Evolutionary conservation across 1,140 invertebrate species (phyloP).

Genomic region (Drosophila nigromelanica): DNA sequence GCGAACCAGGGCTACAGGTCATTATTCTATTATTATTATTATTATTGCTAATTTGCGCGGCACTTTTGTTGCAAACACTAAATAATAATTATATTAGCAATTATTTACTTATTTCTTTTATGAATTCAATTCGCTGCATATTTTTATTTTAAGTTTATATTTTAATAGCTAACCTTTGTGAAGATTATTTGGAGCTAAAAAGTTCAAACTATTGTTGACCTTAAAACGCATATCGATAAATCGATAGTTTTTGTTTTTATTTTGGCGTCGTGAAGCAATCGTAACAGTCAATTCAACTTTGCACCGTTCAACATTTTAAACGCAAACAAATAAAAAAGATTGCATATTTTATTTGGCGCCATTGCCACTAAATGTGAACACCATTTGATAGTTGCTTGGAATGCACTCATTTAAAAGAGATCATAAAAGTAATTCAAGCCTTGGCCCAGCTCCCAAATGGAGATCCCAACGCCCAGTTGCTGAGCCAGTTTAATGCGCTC

Average conservation of each 20-base stretch:
- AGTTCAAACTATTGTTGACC: background rate
- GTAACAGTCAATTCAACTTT: background rate
- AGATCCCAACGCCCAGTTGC: constrained; percentile 92
- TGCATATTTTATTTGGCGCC: constrained; percentile 1
- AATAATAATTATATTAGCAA: background rate
- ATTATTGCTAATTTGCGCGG: background rate
- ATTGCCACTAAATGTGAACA: constrained; percentile 3
- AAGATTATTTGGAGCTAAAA: background rate
- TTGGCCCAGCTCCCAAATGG: constrained; percentile 98
- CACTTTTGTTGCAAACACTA: background rate
- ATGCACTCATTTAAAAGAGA: constrained; percentile 87
- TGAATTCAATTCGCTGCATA: too few species aligned
- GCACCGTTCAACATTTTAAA: background rate
- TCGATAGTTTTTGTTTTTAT: background rate
- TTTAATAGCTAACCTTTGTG: background rate
- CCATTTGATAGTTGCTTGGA: constrained; percentile 10
- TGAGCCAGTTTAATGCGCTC: constrained; percentile 91
- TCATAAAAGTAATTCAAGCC: constrained; percentile 98
- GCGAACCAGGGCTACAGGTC: background rate
- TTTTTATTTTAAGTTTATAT: too few species aligned
- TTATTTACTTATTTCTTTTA: background rate
- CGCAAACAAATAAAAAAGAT: background rate
- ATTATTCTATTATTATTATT: too few species aligned
- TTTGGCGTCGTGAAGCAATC: background rate
- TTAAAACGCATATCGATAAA: constrained; percentile 4